Percentiles rank a stretch among this genome's conserved stretches.
phyloP scores from a whole-genome alignment of 2,888 invertebrate genomes.

The Holacanthella duospinosa region DNA sequence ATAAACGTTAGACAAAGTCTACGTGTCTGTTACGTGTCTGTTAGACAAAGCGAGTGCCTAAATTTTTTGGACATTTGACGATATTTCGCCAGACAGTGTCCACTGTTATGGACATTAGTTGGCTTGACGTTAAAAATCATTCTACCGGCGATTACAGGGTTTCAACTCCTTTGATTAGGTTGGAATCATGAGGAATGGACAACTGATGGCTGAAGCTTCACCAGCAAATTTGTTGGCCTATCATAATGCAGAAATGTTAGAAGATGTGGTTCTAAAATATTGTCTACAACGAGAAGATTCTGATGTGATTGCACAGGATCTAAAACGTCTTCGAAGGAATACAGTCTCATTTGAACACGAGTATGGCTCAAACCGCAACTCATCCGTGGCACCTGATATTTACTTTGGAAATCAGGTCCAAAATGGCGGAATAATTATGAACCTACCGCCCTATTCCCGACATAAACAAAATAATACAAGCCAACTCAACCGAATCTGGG shows the following conservation, averaged over 20 bases:
- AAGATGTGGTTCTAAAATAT: background rate
- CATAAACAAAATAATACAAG: background rate
- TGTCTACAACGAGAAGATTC: background rate
- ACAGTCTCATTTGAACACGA: background rate
- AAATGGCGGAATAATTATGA: background rate
- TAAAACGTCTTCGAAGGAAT: background rate
- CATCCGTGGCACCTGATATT: background rate
- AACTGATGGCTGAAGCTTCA: background rate
- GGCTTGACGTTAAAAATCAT: too few relatives aligned
- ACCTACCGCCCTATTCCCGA: background rate
- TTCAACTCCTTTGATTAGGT: background rate
- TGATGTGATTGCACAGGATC: background rate
- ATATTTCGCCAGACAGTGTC: too few relatives aligned
- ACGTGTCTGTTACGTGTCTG: too few relatives aligned
- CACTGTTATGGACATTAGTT: too few relatives aligned
- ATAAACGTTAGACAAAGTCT: too few relatives aligned
- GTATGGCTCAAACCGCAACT: background rate
- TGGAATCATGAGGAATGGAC: background rate
- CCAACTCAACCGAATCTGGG: background rate
- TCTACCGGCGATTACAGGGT: too few relatives aligned
- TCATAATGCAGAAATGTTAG: background rate
- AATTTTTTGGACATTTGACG: too few relatives aligned
- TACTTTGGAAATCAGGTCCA: background rate
- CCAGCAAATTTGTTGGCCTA: background rate
- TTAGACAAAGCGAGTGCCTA: too few relatives aligned